phyloP scores from a whole-genome alignment of 1,140 invertebrate genomes.

The Euwallacea similis region DNA sequence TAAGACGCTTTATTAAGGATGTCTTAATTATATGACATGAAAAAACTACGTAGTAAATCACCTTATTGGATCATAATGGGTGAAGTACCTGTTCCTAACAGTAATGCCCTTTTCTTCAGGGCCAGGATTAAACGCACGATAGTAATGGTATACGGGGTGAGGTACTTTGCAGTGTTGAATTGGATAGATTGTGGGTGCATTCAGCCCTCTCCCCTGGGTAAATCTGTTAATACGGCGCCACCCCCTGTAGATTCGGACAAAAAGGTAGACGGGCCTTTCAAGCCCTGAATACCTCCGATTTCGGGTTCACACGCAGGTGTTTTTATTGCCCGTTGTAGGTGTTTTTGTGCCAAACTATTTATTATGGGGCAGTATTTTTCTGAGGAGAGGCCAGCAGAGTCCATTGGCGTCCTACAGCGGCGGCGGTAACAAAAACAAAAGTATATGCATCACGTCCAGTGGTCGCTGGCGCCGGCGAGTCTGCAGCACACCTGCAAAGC shows the following conservation, averaged over 20 bases:
- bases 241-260: conserved; percentile 27
- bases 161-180: too few species aligned
- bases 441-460: conserved; percentile 27
- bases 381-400: conserved; percentile 1
- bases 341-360: not conserved
- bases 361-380: too few species aligned
- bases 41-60: not conserved
- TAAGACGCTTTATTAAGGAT: conserved; percentile 2
- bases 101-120: too few species aligned
- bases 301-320: conserved; percentile 28
- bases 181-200: not conserved
- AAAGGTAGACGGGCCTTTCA: conserved; percentile 27
- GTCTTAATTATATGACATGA: not conserved
- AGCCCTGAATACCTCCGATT: conserved; percentile 25
- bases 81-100: too few species aligned
- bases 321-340: conserved; percentile 23
- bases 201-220: too few species aligned
- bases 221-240: conserved; percentile 32
- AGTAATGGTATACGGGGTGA: too few species aligned
- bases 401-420: conserved; percentile 6
- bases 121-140: too few species aligned
- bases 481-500: conserved; percentile 34
- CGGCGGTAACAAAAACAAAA: conserved; percentile 20
- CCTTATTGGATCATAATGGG: not conserved
- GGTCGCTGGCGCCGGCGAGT: conserved; percentile 26